Base-by-base conservation (phyloP, 1,140 invertebrate genomes). In the Zaprionus africanus region DNA sequence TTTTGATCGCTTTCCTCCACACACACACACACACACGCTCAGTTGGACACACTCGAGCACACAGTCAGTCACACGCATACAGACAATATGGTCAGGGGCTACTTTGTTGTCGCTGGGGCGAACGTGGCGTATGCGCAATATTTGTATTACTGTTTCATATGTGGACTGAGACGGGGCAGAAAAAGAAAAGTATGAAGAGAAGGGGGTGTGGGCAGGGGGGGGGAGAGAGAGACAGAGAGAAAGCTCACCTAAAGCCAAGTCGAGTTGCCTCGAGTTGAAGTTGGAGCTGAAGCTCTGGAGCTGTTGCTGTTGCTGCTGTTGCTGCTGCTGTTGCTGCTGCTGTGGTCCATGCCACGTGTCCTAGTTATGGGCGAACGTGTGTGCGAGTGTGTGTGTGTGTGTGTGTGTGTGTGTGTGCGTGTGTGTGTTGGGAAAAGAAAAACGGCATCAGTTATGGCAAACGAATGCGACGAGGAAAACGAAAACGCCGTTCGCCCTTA, bases 391-490 rank as follows among this genome's bases (percentile, higher is more conserved):
- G 17, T 17, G 46, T 51, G 34, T 65, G 49, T 22, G 22, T 22
- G 22, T 22, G 22, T 22, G 22, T 22, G 22, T 22, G 22, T 79
- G 38, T 62, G 56, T 28, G 61, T 46, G 60, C 54, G 19, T n/a
- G 49, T 53, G 58, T 60, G 57, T 57, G 46, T 17, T 13, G 51
- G 19, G 11, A 22, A 63, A 67, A 69, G 73, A 88, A 83, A 77
- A 87, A 87, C 84, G 84, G 80, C 83, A 75, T 87, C 83, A 80
- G 83, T 87, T 87, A 87, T 87, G 83, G 83, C 81, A 83, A 87
- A 87, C 80, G 84, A 87, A 86, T 86, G 83, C 84, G 84, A 76
- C 80, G 82, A 76, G n/a, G 58, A 51, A 51, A 46, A 46, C 41
- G 41, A 46, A 46, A 51, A 24, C 68, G 84, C 77, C 62, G 75